Base-by-base conservation (phyloP, 2,113 vertebrate species). In the Hassar affinis region DNA sequence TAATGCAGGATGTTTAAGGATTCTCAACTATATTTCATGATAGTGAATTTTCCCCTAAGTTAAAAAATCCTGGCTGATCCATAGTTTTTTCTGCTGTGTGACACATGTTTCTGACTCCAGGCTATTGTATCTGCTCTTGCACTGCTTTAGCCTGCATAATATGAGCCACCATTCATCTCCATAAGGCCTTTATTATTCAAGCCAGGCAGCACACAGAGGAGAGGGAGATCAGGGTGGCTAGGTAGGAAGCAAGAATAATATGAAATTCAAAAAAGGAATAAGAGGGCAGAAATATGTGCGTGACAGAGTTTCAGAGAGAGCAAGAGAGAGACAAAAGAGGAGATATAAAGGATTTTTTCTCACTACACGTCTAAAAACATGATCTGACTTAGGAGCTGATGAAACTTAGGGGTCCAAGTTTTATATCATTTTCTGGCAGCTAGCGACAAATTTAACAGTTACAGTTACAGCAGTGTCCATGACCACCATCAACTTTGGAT, bases 101-200 rank as follows among this genome's bases (percentile, higher is more conserved):
- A 91, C 90, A 91, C 88, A 90, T 90, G 84, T 84, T 84, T 89
- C 82, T 88, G 84, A 88, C 88, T 90, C 86, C 78, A 86, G 85
- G 85, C 90, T 88, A 79, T 89, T 87, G 90, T 91, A 91, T 90
- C 87, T 89, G 87, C 85, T 85, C 85, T 85, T 76, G 59, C n/a
- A 45, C 86, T 59, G 84, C 83, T 88, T 87, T 88, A 52, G 61
- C 89, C 89, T 87, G 85, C 87, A 83, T 85, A 89, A 85, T 86
- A 81, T 79, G 56, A 69, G 78, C 78, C 81, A 81, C 88, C 81
- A 91, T 93, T 91, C 76, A 90, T 91, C 89, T 90, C 76, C 61
- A 79, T 71, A 66, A 64, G 86, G 81, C 79, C 88, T 88, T 64
- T 88, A 86, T 84, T 83, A 86, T 83, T 86, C 86, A 89, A 86